Base-by-base conservation (phyloP, 2,888 invertebrate species). In the Amaurobius ferox region DNA sequence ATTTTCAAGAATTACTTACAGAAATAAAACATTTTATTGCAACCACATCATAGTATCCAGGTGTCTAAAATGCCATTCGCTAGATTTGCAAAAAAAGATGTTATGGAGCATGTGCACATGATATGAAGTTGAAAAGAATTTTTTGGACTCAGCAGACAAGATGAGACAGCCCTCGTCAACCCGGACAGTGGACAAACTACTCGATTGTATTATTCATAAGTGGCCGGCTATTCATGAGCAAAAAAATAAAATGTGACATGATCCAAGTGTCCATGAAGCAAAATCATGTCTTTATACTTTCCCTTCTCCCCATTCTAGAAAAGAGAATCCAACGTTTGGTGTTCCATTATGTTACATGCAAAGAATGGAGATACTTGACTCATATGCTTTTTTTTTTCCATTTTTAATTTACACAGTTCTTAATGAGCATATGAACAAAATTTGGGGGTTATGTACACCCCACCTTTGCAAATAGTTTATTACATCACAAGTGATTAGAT, bases 401-500 rank as follows among this genome's bases (percentile, higher is more conserved):
- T 64, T 64, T 30, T 66, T 66, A 66, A 66, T 66, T 30, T 66
- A 66, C 19, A 66, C 32, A 68, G 68, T 68, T 23, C 16, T 40
- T 16, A 68, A 16, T 68, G 40, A 68, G 68, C 68, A 68, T 26
- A 68, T 68, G 68, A 68, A 68, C 32, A 68, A 68, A 68, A 16
- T 28, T 40, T 39, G 23, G 35, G 68, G 39, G 9, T 29, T 28
- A 40, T 28, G 16, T 40, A 35, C 40, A 39, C 35, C 68, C 26
- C 40, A 39, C 26, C 26, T 35, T 26, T 16, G 23, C 19, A 81
- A 76, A 76, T 68, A 44, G 67, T 81, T 55, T n/a, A 40, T 74
- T 67, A 48, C 76, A 76, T 71, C 64, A 76, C 70, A 76, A 76
- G 62, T 66, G 29, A 19, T 30, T 73, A 67, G 44, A 26, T 26